A percentile compares a stretch with the other conserved stretches of the same genome.
These are phyloP conservation scores for Heliothis peltigera DNA, from an alignment of 2,888 invertebrate species.

Conservation along the genomic window DNA sequence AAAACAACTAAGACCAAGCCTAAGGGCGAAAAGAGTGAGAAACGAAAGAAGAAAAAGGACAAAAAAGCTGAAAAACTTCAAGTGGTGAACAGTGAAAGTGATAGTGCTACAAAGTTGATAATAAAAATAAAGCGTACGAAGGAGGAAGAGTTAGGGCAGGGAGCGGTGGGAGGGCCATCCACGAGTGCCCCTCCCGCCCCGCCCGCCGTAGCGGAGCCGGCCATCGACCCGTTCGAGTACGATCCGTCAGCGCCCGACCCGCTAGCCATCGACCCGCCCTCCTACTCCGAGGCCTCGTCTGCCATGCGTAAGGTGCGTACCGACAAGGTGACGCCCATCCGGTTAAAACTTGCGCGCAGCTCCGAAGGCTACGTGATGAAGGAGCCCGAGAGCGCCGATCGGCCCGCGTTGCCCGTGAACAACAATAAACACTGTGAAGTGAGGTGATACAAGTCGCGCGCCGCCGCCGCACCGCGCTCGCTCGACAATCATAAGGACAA, in stretches of 20 bases:
- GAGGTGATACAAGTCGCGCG: slow-evolving; percentile 92
- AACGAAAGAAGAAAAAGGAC: slow-evolving; percentile 88
- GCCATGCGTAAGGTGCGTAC: slow-evolving; percentile 90
- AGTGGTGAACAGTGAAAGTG: slow-evolving; percentile 85
- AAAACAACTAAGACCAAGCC: slow-evolving; percentile 85
- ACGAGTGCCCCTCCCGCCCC: slow-evolving; percentile 6
- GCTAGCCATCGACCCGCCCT: slow-evolving; percentile 83
- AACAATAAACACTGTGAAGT: slow-evolving; percentile 96
- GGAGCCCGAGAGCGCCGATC: slow-evolving; percentile 72
- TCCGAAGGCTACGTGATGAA: slow-evolving; percentile 93
- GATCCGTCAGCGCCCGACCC: slow-evolving; percentile 85
- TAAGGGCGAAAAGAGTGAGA: slow-evolving; percentile 77
- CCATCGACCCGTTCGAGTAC: slow-evolving; percentile 85
- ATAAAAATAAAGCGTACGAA: slow-evolving; percentile 92
- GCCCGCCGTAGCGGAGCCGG: slow-evolving; percentile 72
- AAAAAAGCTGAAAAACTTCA: slow-evolving; percentile 89
- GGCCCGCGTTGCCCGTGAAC: slow-evolving; percentile 83
- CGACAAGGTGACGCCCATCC: slow-evolving; percentile 93
- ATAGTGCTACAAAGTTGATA: slow-evolving; percentile 93
- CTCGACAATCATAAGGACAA: slow-evolving; percentile 56
- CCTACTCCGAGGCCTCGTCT: slow-evolving; percentile 80
- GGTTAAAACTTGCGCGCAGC: slow-evolving; percentile 95
- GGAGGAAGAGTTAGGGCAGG: slow-evolving; percentile 59
- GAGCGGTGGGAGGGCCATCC: slow-evolving; percentile 7
- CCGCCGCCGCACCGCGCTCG: slow-evolving; percentile 30